A percentile compares a stretch with the other conserved stretches of the same genome.
These are phyloP conservation scores for Tenthredo livida DNA, from an alignment of 2,888 invertebrate genomes.

Conservation along the genomic window DNA sequence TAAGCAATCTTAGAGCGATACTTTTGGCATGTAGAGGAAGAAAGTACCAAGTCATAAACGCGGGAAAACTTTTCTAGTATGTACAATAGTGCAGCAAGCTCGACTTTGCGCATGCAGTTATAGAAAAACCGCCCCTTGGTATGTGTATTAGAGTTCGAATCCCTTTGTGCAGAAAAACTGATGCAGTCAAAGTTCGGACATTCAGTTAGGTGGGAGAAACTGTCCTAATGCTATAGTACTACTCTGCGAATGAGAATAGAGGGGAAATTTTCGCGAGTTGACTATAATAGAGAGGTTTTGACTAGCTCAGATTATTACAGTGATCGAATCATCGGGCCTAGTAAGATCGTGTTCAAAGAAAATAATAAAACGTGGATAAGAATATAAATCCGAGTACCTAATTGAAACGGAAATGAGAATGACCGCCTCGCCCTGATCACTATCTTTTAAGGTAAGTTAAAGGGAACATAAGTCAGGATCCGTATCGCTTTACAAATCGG, in stretches of 20 bases:
- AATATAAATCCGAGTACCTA: background rate
- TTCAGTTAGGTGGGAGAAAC: background rate
- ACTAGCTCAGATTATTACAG: background rate
- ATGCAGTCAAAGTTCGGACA: background rate
- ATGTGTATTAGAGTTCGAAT: background rate
- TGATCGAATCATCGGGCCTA: background rate
- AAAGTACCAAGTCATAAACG: no score
- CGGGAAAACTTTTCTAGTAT: no score
- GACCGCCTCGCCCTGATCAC: no score
- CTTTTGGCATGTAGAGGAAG: no score
- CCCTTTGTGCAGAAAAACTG: background rate
- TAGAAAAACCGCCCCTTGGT: background rate
- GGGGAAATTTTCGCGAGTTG: background rate
- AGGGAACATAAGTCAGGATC: background rate
- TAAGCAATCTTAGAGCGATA: background rate
- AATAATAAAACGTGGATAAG: background rate
- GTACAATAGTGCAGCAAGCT: background rate
- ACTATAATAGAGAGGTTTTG: background rate
- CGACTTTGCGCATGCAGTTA: background rate
- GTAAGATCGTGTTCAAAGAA: background rate
- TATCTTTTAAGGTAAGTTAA: background rate
- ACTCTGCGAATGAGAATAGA: background rate
- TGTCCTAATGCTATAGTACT: background rate
- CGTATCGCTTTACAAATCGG: constrained; percentile 3
- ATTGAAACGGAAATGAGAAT: background rate